Evolutionary conservation across 2,888 invertebrate species (phyloP).

Genomic region (Stenurella melanura): DNA sequence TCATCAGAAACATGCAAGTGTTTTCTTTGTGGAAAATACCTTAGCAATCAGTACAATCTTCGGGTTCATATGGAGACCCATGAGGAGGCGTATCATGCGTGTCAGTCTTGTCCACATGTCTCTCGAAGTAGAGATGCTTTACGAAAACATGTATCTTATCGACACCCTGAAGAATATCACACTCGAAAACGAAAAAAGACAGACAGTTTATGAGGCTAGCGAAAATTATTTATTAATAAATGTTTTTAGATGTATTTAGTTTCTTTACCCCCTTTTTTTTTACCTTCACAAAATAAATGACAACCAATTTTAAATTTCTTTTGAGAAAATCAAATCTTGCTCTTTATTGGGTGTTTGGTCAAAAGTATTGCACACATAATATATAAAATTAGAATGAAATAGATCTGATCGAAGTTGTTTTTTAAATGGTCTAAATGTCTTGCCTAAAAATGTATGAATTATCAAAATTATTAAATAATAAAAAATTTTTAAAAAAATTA

Average conservation of each 20-base stretch:
- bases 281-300: no score
- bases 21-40: conserved; percentile 89
- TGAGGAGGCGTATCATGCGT: conserved; percentile 90
- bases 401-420: no score
- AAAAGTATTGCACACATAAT: no score
- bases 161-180: conserved; percentile 80
- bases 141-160: conserved; percentile 91
- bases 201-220: conserved; percentile 48
- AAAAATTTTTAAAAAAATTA: no score
- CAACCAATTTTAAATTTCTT: no score
- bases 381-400: no score
- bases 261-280: neutral
- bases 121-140: conserved; percentile 91
- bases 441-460: no score
- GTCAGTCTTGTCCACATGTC: conserved; percentile 90
- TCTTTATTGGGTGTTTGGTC: no score
- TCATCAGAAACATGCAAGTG: conserved; percentile 76
- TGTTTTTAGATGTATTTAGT: conserved; percentile 8
- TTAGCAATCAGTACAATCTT: conserved; percentile 93
- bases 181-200: conserved; percentile 72
- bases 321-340: no score
- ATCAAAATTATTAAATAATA: no score
- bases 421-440: no score
- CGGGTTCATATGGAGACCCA: conserved; percentile 94
- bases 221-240: conserved; percentile 21